phyloP scores from a whole-genome alignment of 2,113 vertebrate species.

The Neotoma lepida region DNA sequence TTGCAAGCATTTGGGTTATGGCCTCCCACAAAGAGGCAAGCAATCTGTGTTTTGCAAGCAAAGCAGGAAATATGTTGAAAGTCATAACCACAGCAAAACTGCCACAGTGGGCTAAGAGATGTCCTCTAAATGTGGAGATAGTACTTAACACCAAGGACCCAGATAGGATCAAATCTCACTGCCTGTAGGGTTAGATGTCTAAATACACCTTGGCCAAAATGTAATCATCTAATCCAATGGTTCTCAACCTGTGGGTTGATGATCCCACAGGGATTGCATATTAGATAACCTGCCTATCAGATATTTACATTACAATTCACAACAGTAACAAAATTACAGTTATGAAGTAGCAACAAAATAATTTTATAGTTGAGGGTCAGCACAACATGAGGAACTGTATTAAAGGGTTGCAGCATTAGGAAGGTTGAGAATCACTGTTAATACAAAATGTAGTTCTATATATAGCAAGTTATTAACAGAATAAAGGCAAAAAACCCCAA shows the following conservation, averaged over 20 bases:
- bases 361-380: not conserved
- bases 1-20: not conserved
- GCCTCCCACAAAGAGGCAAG: not conserved
- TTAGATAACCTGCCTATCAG: not conserved
- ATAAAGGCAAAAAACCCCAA: not conserved
- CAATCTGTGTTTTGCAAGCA: conserved; percentile 42
- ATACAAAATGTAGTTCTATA: not conserved
- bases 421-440: not conserved
- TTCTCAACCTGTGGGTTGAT: not conserved
- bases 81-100: conserved; percentile 54
- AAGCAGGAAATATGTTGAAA: conserved; percentile 62
- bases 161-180: not conserved
- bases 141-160: not conserved
- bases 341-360: not conserved
- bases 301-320: not conserved
- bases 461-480: not conserved
- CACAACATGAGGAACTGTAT: not conserved
- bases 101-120: conserved; percentile 28
- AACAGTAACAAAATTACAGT: not conserved
- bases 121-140: not conserved
- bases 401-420: not conserved
- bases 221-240: not conserved
- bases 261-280: not conserved
- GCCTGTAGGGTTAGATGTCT: not conserved
- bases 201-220: not conserved